Evolutionary conservation across 1,140 invertebrate genomes (phyloP).

Genomic region (Eupeodes corollae): DNA sequence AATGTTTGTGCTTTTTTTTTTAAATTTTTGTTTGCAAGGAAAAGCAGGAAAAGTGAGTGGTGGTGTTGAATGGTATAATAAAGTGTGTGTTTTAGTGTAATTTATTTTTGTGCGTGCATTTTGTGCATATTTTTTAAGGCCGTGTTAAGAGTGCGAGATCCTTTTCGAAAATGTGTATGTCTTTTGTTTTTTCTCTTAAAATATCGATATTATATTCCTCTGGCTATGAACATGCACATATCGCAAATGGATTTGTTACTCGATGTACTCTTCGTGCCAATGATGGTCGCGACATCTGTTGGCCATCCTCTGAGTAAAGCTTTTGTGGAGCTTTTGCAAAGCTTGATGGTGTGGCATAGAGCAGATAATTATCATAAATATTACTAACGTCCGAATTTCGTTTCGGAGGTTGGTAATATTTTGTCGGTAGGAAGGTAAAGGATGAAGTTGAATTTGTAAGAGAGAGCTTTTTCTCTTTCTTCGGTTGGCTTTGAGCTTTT

Average conservation of each 20-base stretch:
- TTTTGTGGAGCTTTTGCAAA: background rate
- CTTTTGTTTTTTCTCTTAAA: background rate
- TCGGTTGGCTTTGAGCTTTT: background rate
- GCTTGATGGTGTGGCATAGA: conserved; percentile 18
- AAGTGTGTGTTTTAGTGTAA: conserved; percentile 12
- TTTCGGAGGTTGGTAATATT: conserved; percentile 22
- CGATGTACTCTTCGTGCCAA: background rate
- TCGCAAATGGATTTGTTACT: conserved; percentile 23
- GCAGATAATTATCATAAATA: conserved; percentile 31
- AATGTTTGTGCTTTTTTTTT: no score
- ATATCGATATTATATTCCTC: conserved; percentile 8
- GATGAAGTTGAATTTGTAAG: conserved; percentile 28
- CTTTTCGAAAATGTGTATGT: no score
- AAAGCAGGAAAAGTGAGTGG: no score
- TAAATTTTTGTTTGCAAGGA: no score
- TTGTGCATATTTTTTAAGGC: conserved; percentile 27
- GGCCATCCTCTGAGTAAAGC: background rate
- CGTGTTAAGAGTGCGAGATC: background rate
- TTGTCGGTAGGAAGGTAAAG: conserved; percentile 28
- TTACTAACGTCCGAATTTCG: conserved; percentile 32
- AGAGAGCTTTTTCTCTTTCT: conserved; percentile 21
- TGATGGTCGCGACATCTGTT: background rate
- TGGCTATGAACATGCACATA: conserved; percentile 38
- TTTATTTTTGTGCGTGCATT: conserved; percentile 10
- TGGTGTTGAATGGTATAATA: no score